Evolutionary conservation across 2,113 vertebrate species (phyloP).

Genomic region (Gobius niger): DNA sequence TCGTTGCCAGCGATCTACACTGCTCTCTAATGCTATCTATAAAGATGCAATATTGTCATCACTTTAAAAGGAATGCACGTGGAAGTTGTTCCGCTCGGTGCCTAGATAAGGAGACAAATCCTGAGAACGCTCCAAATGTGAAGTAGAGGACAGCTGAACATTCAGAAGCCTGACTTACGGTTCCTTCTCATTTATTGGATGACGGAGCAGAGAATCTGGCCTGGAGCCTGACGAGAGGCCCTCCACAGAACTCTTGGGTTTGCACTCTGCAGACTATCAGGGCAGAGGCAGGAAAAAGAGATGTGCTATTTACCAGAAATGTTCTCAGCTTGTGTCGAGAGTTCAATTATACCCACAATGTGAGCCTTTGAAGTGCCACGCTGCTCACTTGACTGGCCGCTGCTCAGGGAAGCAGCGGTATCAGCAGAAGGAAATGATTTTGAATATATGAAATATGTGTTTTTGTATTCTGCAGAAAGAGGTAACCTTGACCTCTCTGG

Average conservation of each 20-base stretch:
- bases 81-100: not conserved
- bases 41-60: not conserved
- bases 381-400: constrained; percentile 31
- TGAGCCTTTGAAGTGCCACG: constrained; percentile 37
- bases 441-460: constrained; percentile 21
- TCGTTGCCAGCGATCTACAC: not conserved
- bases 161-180: constrained; percentile 17
- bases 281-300: constrained; percentile 22
- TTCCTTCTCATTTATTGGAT: constrained; percentile 31
- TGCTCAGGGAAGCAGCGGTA: constrained; percentile 19
- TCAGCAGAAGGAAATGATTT: constrained; percentile 9
- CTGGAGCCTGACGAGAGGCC: constrained; percentile 32
- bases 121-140: not conserved
- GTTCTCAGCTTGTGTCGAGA: constrained; percentile 53
- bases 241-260: constrained; percentile 42
- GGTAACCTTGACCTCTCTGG: not conserved
- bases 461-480: constrained; percentile 12
- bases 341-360: constrained; percentile 51
- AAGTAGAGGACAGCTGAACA: constrained; percentile 20
- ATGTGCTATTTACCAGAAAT: constrained; percentile 46
- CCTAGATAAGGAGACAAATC: constrained; percentile 1
- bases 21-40: not conserved
- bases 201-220: constrained; percentile 29
- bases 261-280: constrained; percentile 22
- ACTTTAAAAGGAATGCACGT: not conserved